Conservation (phyloP, 2,113 vertebrate species). For the Engraulis encrasicolus region DNA sequence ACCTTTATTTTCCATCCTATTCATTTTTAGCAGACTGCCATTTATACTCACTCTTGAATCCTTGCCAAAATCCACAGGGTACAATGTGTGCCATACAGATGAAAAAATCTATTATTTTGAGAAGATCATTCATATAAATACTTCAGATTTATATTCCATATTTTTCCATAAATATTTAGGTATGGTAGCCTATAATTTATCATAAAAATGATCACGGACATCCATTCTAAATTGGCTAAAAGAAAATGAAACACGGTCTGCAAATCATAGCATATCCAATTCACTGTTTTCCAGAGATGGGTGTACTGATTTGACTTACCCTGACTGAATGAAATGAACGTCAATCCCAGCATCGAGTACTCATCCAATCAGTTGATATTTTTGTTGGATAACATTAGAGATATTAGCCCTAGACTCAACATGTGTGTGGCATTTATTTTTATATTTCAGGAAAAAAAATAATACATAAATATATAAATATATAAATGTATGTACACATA, state of each 20-base stretch:
- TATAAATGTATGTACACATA: constrained; percentile 4
- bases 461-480: constrained; percentile 38
- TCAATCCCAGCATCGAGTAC: background rate
- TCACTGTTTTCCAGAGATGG: background rate
- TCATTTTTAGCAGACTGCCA: constrained; percentile 41
- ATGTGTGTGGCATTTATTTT: constrained; percentile 49
- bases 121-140: constrained; percentile 11
- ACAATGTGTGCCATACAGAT: constrained; percentile 56
- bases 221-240: constrained; percentile 8
- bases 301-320: background rate
- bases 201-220: background rate
- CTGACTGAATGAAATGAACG: background rate
- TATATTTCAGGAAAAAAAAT: constrained; percentile 39
- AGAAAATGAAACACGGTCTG: background rate
- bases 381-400: constrained; percentile 8
- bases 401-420: constrained; percentile 27
- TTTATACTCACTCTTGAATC: constrained; percentile 16
- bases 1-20: constrained; percentile 36
- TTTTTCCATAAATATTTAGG: constrained; percentile 31
- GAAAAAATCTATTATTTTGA: constrained; percentile 43
- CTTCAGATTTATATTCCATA: constrained; percentile 27
- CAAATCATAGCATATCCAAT: background rate
- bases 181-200: constrained; percentile 13
- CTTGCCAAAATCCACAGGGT: constrained; percentile 51
- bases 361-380: constrained; percentile 13